Base-by-base conservation (phyloP, 2,888 invertebrate species). In the Hypsopygia costalis region DNA sequence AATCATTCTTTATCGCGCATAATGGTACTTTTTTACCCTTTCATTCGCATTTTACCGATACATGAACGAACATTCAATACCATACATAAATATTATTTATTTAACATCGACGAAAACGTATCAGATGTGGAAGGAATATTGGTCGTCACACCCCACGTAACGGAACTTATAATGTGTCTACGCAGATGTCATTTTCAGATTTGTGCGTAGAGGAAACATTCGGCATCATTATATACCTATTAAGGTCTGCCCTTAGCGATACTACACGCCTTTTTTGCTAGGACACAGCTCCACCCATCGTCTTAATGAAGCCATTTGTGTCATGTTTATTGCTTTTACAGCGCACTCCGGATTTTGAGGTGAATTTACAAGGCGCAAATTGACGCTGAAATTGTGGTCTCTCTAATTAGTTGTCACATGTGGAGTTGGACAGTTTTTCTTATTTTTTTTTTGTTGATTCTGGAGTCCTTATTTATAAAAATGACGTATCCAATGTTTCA, bases 281-380 rank as follows among this genome's bases (percentile, higher is more conserved):
- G 69, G 52, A 63, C 68, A 57, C 71, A 70, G 70, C 77, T 61
- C 79, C 81, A 79, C 81, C 81, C 68, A 65, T 58, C 52, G 65
- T 66, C 68, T 77, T 88, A 88, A 87, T 88, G 86, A 87, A 87
- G 80, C 75, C 76, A 77, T 88, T 88, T 81, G 62, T 71, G 86
- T 87, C 87, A 85, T 74, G 72, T 86, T 86, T 87, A 86, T 86
- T 80, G 75, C 82, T 75, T 81, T 88, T 80, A 86, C 73, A 79
- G 74, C 74, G 75, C 71, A 77, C 81, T 69, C 70, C 58, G 77
- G 83, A 81, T 83, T 85, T 83, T 73, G 76, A 72, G 65, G 70
- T 66, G 68, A 79, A 87, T 85, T 87, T 87, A 86, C 69, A 79
- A 74, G 69, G 77, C 75, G 79, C 69, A 81, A 87, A 87, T 83